Evolutionary conservation across 1,140 invertebrate species (phyloP).

Genomic region (Megalonaias nervosa): DNA sequence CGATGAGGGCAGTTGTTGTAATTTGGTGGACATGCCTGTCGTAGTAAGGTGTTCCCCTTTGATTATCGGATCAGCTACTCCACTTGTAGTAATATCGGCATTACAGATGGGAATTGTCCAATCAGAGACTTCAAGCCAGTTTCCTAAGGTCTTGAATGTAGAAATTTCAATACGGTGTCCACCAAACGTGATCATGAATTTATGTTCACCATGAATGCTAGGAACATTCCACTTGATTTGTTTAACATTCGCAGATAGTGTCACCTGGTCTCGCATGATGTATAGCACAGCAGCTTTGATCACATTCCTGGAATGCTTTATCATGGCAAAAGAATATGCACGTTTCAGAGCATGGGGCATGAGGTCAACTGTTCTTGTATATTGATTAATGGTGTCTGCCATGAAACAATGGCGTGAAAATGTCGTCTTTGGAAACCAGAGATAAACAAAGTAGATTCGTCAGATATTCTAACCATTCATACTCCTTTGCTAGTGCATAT

Average conservation of each 20-base stretch:
- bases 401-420: too few relatives aligned
- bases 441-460: too few relatives aligned
- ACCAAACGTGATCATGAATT: too few relatives aligned
- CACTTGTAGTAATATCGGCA: conserved; percentile 28
- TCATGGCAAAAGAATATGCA: conserved; percentile 33
- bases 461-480: too few relatives aligned
- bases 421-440: too few relatives aligned
- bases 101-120: conserved; percentile 38
- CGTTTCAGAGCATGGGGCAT: conserved; percentile 1
- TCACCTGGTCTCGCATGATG: conserved; percentile 51
- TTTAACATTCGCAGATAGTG: conserved; percentile 44
- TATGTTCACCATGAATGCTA: conserved; percentile 31
- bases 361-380: too few relatives aligned
- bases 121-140: conserved; percentile 39
- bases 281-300: conserved; percentile 30
- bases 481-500: too few relatives aligned
- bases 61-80: conserved; percentile 34
- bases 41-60: conserved; percentile 12
- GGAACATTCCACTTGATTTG: conserved; percentile 47
- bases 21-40: conserved; percentile 25
- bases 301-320: conserved; percentile 44
- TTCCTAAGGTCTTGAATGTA: conserved; percentile 27
- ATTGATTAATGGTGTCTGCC: too few relatives aligned
- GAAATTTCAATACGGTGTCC: conserved; percentile 32
- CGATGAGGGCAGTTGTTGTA: neutral